A percentile compares a stretch with the other conserved stretches of the same genome.
phyloP scores from a whole-genome alignment of 2,797 vertebrate genomes.

The Pachyuromys duprasi region DNA sequence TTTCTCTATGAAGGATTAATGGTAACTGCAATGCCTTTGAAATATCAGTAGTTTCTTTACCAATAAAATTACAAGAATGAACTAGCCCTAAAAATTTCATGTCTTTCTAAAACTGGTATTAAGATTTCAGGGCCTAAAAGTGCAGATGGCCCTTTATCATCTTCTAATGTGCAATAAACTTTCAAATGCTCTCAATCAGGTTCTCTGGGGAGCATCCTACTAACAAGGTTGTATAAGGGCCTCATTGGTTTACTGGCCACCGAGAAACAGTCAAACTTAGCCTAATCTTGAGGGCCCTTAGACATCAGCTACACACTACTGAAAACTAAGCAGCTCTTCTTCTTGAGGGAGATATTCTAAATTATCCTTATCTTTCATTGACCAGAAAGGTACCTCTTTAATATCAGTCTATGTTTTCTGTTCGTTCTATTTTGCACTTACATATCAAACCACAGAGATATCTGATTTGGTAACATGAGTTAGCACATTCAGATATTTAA shows the following conservation, averaged over 20 bases:
- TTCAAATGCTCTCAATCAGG: conserved; percentile 30
- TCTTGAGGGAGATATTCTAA: not conserved
- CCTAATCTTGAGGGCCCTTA: not conserved
- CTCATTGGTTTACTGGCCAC: not conserved
- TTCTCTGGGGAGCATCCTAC: not conserved
- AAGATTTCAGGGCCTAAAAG: conserved; percentile 8
- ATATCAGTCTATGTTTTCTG: not conserved
- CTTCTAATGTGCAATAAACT: conserved; percentile 10
- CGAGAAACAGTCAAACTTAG: not conserved
- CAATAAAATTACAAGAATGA: not conserved
- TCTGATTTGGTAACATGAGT: not conserved
- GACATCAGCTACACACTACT: not conserved
- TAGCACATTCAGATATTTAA: not conserved
- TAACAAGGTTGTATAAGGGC: not conserved
- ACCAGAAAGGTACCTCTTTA: not conserved
- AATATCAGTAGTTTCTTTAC: conserved; percentile 51
- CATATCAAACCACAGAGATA: not conserved
- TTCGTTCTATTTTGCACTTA: not conserved
- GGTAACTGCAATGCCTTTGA: not conserved
- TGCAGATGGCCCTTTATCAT: not conserved
- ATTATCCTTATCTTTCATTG: not conserved
- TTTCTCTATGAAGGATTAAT: conserved; percentile 59
- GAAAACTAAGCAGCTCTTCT: not conserved
- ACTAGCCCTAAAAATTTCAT: conserved; percentile 35
- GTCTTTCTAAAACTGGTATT: conserved; percentile 32